Evolutionary conservation across 2,113 vertebrate species (phyloP).

Genomic region (Rhabdornis inornatus): DNA sequence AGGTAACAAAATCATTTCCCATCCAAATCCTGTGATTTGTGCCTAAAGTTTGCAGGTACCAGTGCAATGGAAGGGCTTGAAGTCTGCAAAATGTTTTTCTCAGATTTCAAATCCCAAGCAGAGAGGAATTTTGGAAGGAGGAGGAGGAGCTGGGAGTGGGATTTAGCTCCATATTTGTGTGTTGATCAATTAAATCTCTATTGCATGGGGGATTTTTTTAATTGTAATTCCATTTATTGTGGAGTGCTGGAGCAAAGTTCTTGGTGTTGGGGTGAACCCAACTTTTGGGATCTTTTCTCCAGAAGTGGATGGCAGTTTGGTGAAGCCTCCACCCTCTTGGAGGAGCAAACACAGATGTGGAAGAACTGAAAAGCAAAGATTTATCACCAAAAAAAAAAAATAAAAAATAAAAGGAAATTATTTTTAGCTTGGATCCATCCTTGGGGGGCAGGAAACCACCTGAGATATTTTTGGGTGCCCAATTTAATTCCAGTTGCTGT

Average conservation of each 20-base stretch:
- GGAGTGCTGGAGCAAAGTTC: neutral
- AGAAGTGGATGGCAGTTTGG: neutral
- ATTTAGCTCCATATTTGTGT: neutral
- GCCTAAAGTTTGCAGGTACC: fast-evolving
- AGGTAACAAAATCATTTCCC: constrained; percentile 75
- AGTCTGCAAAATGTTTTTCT: neutral
- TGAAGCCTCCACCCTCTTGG: neutral
- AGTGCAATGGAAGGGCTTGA: fast-evolving
- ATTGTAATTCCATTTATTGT: neutral
- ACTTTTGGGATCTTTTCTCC: neutral
- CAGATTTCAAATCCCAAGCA: fast-evolving
- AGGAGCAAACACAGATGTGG: fast-evolving
- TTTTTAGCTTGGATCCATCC: neutral
- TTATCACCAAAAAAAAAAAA: neutral
- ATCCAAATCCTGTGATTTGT: fast-evolving
- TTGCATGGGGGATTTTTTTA: neutral
- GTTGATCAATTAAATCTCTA: neutral
- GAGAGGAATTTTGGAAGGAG: neutral
- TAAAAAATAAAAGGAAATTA: neutral
- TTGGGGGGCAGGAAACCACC: neutral
- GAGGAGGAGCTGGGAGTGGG: neutral
- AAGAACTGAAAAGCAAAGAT: neutral
- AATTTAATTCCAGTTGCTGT: neutral
- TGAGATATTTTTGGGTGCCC: neutral
- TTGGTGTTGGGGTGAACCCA: fast-evolving